Evolutionary conservation across 2,113 vertebrate species (phyloP), one percentile per base, ranked within the genome.

Genomic region (Lates calcarifer): DNA sequence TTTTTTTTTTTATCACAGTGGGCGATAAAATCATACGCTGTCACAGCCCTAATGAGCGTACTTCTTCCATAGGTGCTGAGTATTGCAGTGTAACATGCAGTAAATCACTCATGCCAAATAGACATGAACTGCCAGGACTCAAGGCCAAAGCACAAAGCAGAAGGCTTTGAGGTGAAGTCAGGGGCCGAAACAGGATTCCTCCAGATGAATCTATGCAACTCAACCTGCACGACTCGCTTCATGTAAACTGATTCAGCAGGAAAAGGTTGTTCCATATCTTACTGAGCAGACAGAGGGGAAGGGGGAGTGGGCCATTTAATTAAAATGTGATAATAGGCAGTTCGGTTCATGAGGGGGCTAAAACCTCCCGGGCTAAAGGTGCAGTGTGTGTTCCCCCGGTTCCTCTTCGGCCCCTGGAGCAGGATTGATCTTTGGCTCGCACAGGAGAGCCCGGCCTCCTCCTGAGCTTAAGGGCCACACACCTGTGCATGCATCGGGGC

Each of bases 251-350:
- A 82, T 53, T 84, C 83, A 76, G 79, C 79, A 71, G 79, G 75
- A 86, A 80, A 66, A 86, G 77, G 71, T 73, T 41, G 47, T 72
- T 76, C 79, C 77, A 64, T 72, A 45, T 85, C 81, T 82, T 58
- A 64, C 9, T 61, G 81, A 81, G 73, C 41, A 68, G 83, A 62
- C 43, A 24, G 35, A 62, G 20, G 62, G 17, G 71, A 18, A 17
- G 13, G n/a, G 13, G 37, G 63, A 65, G 63, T 78, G 47, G 47
- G 68, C 6, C 15, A n/a, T 82, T 92, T 95, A 95, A 95, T 95
- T 94, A 95, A 94, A 94, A 94, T 82, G 90, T 92, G 94, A 89
- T 92, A 94, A 94, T 85, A 76, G 91, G 77, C 74, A 24, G 85
- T 84, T 83, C 26, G 74, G 81, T 67, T 77, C 61, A 66, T 4